Base-by-base conservation (phyloP, 1,140 invertebrate species). In the Bombus balteatus region DNA sequence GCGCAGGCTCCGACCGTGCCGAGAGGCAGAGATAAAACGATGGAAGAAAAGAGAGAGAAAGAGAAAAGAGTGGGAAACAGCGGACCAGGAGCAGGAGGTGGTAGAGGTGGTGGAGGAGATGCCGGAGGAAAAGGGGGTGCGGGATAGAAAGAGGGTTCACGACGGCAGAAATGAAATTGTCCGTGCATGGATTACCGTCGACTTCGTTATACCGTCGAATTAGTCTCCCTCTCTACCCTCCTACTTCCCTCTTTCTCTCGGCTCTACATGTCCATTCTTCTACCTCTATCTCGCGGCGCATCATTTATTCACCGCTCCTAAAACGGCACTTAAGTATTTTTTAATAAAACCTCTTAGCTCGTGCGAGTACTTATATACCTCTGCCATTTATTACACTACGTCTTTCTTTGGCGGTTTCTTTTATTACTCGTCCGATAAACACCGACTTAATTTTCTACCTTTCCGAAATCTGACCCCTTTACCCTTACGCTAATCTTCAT, bases 151-250 rank as follows among this genome's bases (percentile, higher is more conserved):
- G 84, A 87, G 88, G 91, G 85, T 86, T 83, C 70, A 84, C 83
- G 85, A 88, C 79, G 88, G 82, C 86, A 89, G 88, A 89, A 89
- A 91, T 89, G 88, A 89, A 91, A 89, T 89, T 91, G 88, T 91
- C 89, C 89, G 89, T 91, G 89, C 90, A 90, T 90, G 90, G 91
- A 92, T 90, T 92, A 91, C 87, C 90, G 90, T 82, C 86, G 90
- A 88, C 90, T 92, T 91, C 89, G 91, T 89, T 89, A 90, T 87
- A 86, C 88, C 86, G 83, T 91, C 89, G 86, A 84, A 91, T 89
- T 88, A 89, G 89, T 84, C 77, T 76, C 83, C 76, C 78, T 41
- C 65, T 80, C 78, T 34, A 18, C 22, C 80, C 57, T 43, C 74
- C 83, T 32, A 13, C 57, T 53, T 34, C 37, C 53, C 82, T 86